Evolutionary conservation across 1,140 invertebrate species (phyloP), one percentile per base, ranked within the genome.

Genomic region (Zaprionus ornatus): DNA sequence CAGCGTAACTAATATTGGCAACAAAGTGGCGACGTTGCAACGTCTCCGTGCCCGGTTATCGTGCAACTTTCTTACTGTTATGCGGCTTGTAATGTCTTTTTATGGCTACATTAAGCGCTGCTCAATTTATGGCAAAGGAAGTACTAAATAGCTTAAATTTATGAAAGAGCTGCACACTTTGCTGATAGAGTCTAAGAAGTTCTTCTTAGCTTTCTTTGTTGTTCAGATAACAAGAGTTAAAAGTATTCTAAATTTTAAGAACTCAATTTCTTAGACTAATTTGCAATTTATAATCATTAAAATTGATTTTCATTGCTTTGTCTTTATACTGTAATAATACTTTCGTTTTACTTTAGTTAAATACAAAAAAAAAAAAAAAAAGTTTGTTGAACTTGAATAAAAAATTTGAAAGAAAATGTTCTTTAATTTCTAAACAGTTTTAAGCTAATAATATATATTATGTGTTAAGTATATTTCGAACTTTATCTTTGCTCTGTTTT

Each of bases 1-100:
- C 66, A 52, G 25, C 70, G 67, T 73, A 67, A 87, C 84, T 83
- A 78, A 88, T 88, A 88, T 78, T 21, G 78, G 85, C 84, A 87
- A 88, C 84, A 88, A 81, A 71, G 85, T 88, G 23, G 42, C 42
- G 35, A n/a, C 42, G 1, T 3, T 17, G 29, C 29, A 32, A 32
- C 29, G 9, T 32, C 19, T 15, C 2, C 15, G 15, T 15, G 37
- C 37, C 15, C 37, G 37, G n/a, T 40, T n/a, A 40, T 45, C 40
- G 40, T 25, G 59, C 63, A 60, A 59, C 57, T 37, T 70, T 69
- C 65, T 69, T 55, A 52, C 52, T 17, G 57, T 50, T 27, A 52
- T 29, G 15, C 5, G 32, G 32, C 50, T 25, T 65, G 48, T 25
- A 55, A 50, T 21, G 32, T n/a, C 13, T 45, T 37, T 70, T 71